These are phyloP conservation scores for Polia nebulosa DNA, from an alignment of 2,888 invertebrate species.

Conservation along the genomic window DNA sequence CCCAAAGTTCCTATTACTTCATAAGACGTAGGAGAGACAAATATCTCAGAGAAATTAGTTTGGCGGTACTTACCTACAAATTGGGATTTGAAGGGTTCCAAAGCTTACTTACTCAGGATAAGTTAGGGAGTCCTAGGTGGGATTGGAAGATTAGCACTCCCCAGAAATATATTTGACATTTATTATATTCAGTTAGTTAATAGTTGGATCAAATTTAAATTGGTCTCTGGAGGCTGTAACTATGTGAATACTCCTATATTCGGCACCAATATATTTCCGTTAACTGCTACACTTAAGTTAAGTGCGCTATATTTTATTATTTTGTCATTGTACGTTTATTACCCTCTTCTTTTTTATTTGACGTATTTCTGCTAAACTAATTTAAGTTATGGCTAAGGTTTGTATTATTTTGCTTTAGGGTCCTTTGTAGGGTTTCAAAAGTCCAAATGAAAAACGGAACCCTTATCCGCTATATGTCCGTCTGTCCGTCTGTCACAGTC, in stretches of 20 bases:
- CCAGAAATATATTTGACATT: slow-evolving; percentile 45
- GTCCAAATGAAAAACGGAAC: too few relatives aligned
- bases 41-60: slow-evolving; percentile 53
- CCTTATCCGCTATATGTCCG: too few relatives aligned
- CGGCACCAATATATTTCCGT: slow-evolving; percentile 36
- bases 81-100: slow-evolving; percentile 43
- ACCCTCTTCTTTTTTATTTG: slow-evolving; percentile 10
- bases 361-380: slow-evolving; percentile 18
- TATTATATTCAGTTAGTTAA: slow-evolving; percentile 25
- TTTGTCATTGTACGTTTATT: slow-evolving; percentile 44
- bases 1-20: slow-evolving; percentile 43
- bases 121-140: slow-evolving; percentile 36
- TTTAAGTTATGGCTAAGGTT: slow-evolving; percentile 14
- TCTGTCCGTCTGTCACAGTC: too few relatives aligned
- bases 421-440: too few relatives aligned
- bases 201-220: slow-evolving; percentile 33
- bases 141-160: slow-evolving; percentile 43
- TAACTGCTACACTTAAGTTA: slow-evolving; percentile 36
- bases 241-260: slow-evolving; percentile 35
- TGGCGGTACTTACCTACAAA: slow-evolving; percentile 48
- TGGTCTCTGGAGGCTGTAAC: slow-evolving; percentile 22
- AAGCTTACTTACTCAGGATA: slow-evolving; percentile 23
- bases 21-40: slow-evolving; percentile 14
- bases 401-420: background rate
- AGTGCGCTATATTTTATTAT: slow-evolving; percentile 50